A percentile compares a stretch with the other conserved stretches of the same genome.
phyloP scores from a whole-genome alignment of 2,888 invertebrate genomes.

The Shargacucullia verbasci region DNA sequence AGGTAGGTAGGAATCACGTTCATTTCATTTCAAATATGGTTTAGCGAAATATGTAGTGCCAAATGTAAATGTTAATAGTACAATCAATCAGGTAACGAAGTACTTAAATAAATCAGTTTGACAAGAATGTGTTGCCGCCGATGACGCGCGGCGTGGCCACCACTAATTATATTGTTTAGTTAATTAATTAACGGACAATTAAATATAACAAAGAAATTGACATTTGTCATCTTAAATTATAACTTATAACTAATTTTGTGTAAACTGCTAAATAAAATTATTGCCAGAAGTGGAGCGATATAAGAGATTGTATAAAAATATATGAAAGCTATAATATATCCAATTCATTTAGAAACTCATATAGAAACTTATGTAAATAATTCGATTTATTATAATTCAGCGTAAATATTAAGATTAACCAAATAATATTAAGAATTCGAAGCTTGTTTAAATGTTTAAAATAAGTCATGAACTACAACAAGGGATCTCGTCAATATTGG shows the following conservation, averaged over 20 bases:
- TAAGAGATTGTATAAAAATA: background rate
- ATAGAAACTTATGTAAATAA: background rate
- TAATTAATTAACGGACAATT: background rate
- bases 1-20: no score
- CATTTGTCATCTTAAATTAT: slow-evolving; percentile 23
- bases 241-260: slow-evolving; percentile 22
- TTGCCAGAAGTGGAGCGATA: slow-evolving; percentile 27
- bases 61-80: slow-evolving; percentile 1
- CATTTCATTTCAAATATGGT: background rate
- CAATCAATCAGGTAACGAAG: slow-evolving; percentile 31
- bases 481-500: no score
- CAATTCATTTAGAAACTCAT: background rate
- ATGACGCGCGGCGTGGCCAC: no score
- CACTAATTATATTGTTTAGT: no score
- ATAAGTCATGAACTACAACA: background rate
- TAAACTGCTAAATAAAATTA: slow-evolving; percentile 37
- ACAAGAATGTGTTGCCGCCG: no score
- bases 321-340: background rate
- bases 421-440: background rate
- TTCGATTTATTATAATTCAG: background rate
- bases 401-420: background rate
- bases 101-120: background rate
- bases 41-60: slow-evolving; percentile 2
- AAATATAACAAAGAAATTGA: background rate
- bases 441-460: slow-evolving; percentile 2